Conservation (phyloP, 2,113 vertebrate species). For the Crotalus horridus region DNA sequence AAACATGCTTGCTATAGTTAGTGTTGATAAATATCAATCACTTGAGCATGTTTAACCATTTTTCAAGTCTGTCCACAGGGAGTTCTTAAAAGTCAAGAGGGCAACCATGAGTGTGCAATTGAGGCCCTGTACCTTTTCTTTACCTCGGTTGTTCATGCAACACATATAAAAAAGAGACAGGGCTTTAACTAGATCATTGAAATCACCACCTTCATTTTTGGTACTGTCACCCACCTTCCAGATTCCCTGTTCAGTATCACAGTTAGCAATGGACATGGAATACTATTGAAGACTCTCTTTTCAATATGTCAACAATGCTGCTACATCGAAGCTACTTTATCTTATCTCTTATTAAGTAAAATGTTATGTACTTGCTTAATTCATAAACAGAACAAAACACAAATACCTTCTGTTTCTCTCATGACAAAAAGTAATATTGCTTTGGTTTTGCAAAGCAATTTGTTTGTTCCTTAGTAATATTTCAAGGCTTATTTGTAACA, state of each 20-base stretch:
- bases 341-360: neutral
- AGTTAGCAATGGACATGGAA: neutral
- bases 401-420: neutral
- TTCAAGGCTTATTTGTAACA: neutral
- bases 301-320: neutral
- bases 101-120: neutral
- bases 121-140: neutral
- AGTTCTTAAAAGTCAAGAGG: neutral
- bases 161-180: neutral
- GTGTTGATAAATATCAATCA: constrained; percentile 60
- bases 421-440: neutral
- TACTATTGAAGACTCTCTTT: neutral
- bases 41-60: neutral
- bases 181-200: neutral
- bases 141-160: neutral
- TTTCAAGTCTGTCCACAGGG: neutral
- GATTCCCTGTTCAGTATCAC: neutral
- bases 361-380: neutral
- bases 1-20: constrained; percentile 62
- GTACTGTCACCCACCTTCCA: neutral
- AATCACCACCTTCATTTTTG: neutral
- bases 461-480: neutral
- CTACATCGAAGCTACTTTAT: neutral
- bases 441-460: neutral
- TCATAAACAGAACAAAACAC: neutral